A percentile compares a stretch with the other conserved stretches of the same genome.
phyloP scores from a whole-genome alignment of 2,797 vertebrate species.

The Alectoris magna region DNA sequence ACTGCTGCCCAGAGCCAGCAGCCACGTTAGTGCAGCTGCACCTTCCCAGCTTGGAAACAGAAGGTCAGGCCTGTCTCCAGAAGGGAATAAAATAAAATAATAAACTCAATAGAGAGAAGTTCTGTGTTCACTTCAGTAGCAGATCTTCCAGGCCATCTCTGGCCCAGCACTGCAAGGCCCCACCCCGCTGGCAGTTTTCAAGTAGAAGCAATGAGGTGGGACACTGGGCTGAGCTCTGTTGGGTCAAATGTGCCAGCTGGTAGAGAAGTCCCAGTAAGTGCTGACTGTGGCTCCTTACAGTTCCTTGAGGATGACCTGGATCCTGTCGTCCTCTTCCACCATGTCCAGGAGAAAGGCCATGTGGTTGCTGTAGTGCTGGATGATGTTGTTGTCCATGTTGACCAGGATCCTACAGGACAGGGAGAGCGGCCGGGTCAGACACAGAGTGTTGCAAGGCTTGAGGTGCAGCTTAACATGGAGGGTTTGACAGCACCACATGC shows the following conservation, averaged over 20 bases:
- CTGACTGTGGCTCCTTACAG: conserved; percentile 78
- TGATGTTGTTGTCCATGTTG: conserved; percentile 98
- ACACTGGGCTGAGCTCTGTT: conserved; percentile 13
- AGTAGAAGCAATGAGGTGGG: conserved; percentile 54
- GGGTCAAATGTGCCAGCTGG: conserved; percentile 2
- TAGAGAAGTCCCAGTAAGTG: conserved; percentile 4
- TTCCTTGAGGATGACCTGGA: conserved; percentile 93
- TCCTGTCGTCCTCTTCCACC: conserved; percentile 85
- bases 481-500: too few relatives aligned
- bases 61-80: not conserved
- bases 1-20: not conserved
- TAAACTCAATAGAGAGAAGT: conserved; percentile 30
- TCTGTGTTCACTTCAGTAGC: conserved; percentile 36
- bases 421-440: not conserved
- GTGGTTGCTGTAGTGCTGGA: conserved; percentile 98
- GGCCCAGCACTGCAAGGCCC: not conserved
- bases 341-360: conserved; percentile 94
- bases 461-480: not conserved
- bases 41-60: not conserved
- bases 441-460: not conserved
- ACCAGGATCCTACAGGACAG: conserved; percentile 87
- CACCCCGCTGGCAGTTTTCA: conserved; percentile 27
- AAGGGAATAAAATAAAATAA: conserved; percentile 39
- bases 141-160: conserved; percentile 28
- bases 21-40: rapidly evolving